These are phyloP conservation scores for Myodes glareolus DNA, from an alignment of 2,113 vertebrate genomes.

Conservation along the genomic window DNA sequence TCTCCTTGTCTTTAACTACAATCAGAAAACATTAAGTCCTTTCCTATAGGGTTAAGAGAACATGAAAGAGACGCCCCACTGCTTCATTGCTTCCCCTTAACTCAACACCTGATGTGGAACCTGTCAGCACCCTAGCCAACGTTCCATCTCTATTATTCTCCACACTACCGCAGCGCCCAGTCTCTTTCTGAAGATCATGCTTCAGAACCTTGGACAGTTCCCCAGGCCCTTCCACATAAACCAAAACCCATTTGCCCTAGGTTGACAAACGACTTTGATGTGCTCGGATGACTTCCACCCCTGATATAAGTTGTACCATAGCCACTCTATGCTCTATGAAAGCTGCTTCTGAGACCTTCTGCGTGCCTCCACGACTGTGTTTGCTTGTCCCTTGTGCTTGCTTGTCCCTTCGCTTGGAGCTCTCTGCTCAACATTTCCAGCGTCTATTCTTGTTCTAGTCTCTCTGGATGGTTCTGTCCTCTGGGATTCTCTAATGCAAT, in stretches of 20 bases:
- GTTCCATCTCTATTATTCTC: not conserved
- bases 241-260: not conserved
- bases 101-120: not conserved
- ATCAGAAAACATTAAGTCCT: not conserved
- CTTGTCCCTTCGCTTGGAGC: not conserved
- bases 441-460: not conserved
- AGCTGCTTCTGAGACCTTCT: not conserved
- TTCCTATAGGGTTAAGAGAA: not conserved
- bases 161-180: not conserved
- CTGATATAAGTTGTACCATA: not conserved
- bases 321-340: not conserved
- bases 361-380: not conserved
- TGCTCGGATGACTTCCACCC: not conserved
- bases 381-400: not conserved
- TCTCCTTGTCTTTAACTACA: not conserved
- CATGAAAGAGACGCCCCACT: not conserved
- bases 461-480: not conserved
- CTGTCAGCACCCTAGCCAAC: not conserved
- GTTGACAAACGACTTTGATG: not conserved
- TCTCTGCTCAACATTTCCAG: not conserved
- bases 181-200: constrained; percentile 8
- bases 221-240: not conserved
- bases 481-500: not conserved
- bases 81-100: not conserved
- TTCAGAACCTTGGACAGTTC: not conserved